Percentiles rank a stretch among this genome's conserved stretches.
Evolutionary conservation across 2,113 vertebrate genomes (phyloP).

Genomic region (Ovibos moschatus): DNA sequence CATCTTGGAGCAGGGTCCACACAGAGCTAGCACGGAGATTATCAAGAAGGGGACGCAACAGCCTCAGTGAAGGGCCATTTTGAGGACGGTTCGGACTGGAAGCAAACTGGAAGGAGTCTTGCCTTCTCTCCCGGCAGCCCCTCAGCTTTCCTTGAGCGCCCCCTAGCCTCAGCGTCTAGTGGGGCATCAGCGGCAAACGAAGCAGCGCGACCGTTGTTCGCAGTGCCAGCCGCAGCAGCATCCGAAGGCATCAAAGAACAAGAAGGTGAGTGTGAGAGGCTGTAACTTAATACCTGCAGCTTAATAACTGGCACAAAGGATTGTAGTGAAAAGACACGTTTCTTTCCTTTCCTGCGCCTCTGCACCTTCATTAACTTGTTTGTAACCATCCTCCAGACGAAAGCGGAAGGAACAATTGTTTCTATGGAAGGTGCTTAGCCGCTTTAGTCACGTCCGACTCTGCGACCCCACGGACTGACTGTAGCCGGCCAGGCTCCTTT

Average conservation of each 20-base stretch:
- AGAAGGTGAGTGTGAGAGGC: not conserved
- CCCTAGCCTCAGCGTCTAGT: not conserved
- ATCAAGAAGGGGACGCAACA: rapidly evolving
- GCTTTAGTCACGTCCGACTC: not conserved
- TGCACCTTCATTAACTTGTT: not conserved
- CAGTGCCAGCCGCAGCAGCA: rapidly evolving
- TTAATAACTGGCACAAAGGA: not conserved
- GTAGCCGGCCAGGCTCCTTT: not conserved
- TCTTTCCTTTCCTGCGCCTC: not conserved
- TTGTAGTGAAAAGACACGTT: not conserved
- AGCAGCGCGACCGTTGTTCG: not conserved
- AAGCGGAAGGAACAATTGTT: not conserved
- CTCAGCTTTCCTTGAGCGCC: not conserved
- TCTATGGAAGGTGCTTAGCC: not conserved
- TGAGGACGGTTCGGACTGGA: not conserved
- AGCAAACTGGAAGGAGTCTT: not conserved
- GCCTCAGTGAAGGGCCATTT: not conserved
- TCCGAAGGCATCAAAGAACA: not conserved
- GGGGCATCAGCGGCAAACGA: not conserved
- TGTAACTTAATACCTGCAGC: not conserved
- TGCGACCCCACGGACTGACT: not conserved
- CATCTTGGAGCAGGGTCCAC: not conserved
- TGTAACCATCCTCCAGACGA: not conserved
- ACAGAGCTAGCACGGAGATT: not conserved
- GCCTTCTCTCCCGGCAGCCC: not conserved